Evolutionary conservation across 2,113 vertebrate species (phyloP).

Genomic region (Rhinolophus ferrumequinum): DNA sequence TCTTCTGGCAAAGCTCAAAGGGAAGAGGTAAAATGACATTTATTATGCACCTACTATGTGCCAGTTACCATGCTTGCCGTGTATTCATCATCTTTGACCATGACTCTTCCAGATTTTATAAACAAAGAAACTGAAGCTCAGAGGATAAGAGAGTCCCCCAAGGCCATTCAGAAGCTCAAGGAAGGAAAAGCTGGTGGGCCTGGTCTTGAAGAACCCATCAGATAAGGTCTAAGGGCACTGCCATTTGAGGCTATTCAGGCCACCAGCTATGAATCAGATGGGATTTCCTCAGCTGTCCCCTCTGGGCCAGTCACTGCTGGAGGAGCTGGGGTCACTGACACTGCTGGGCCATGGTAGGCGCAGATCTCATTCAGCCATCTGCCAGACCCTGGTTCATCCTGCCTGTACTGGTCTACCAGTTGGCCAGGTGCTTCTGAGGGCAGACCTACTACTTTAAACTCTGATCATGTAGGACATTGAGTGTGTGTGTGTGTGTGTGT

Average conservation of each 20-base stretch:
- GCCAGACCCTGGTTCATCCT: neutral
- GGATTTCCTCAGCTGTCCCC: neutral
- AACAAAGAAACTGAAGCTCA: no score
- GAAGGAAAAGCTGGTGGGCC: neutral
- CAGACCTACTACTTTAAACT: neutral
- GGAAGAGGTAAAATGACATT: neutral
- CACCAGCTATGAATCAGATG: neutral
- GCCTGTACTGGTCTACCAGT: neutral
- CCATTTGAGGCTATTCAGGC: neutral
- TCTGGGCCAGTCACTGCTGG: neutral
- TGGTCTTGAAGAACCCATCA: neutral
- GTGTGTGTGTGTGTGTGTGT: neutral
- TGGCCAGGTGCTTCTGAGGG: neutral
- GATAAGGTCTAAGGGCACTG: neutral
- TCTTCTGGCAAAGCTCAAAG: neutral
- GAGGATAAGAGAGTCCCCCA: neutral
- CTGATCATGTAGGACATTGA: neutral
- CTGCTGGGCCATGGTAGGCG: neutral
- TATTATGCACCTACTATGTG: no score
- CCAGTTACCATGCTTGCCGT: no score
- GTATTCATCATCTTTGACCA: no score
- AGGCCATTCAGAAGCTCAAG: neutral
- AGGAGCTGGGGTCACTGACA: neutral
- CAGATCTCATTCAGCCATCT: neutral
- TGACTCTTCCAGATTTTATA: no score